Evolutionary conservation across 2,888 invertebrate genomes (phyloP), one percentile per base, ranked within the genome.

Genomic region (Hedya salicella): DNA sequence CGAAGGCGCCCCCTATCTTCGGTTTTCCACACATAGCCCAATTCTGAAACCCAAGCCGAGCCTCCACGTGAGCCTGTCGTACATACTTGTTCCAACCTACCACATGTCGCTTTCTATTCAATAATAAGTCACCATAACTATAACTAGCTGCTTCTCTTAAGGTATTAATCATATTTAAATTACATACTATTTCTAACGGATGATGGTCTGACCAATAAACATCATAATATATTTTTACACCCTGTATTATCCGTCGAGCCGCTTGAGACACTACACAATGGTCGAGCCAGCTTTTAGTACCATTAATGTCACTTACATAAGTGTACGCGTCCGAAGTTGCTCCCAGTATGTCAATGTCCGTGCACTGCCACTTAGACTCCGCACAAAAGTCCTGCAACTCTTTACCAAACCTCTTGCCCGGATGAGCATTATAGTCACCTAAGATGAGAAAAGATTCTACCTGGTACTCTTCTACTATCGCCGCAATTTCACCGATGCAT

Each of bases 181-280:
- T 50, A 16, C 50, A 50, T 1, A 14, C 30, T 32, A 50, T 9
- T 14, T 50, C 30, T 14, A 50, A 9, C 1, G 49, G 49, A n/a
- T 30, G 30, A 19, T 46, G 46, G 30, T 49, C 49, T 1, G 49
- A 49, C 49, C 49, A 49, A 6, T 14, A 50, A 11, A 32, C 50
- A 14, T 50, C 50, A 8, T 32, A 32, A 32, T 9, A 14, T n/a
- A 50, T 50, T 14, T 32, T 50, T 16, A 30, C 50, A 16, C 2
- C 16, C 30, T 4, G 5, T 14, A 50, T 14, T 8, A n/a, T 32
- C 9, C 8, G 9, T 1, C 11, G 32, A 1, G 50, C 50, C 14
- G 16, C 46, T 6, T 46, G 17, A 9, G 46, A 46, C 9, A 46
- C 46, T 19, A 46, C 19, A 8, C 46, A 46, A 19, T 46, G 46